Evolutionary conservation across 2,797 vertebrate species (phyloP).

Genomic region (Sus cebifrons): DNA sequence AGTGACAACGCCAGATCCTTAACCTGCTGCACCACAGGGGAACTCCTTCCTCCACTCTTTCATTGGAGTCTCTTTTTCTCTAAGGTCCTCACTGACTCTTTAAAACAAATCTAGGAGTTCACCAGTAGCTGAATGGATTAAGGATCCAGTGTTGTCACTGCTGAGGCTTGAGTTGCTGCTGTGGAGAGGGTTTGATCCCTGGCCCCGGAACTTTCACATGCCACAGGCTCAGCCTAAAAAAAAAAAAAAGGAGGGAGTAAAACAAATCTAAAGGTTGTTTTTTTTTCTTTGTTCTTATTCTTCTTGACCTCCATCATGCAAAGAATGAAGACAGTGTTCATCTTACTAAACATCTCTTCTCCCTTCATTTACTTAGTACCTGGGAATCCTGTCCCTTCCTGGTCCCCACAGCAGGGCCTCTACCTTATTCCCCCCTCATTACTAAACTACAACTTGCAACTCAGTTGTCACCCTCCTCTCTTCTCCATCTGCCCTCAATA

Average conservation of each 20-base stretch:
- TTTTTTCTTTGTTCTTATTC: neutral
- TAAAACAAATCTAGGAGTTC: neutral
- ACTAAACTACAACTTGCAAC: neutral
- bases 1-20: too few species aligned
- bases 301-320: neutral
- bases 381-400: neutral
- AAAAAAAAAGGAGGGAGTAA: too few species aligned
- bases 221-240: too few species aligned
- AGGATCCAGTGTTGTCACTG: too few species aligned
- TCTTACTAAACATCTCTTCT: neutral
- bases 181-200: too few species aligned
- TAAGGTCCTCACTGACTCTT: neutral
- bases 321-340: neutral
- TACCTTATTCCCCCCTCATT: neutral
- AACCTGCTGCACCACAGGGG: too few species aligned
- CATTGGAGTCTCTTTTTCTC: constrained; percentile 18
- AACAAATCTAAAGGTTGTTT: neutral
- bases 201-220: too few species aligned
- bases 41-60: neutral
- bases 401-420: neutral
- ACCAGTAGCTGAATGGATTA: too few species aligned
- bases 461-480: neutral
- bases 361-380: neutral
- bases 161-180: too few species aligned
- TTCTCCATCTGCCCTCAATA: neutral